These are phyloP conservation scores for Petromus typicus DNA, from an alignment of 2,113 vertebrate species.

Conservation along the genomic window DNA sequence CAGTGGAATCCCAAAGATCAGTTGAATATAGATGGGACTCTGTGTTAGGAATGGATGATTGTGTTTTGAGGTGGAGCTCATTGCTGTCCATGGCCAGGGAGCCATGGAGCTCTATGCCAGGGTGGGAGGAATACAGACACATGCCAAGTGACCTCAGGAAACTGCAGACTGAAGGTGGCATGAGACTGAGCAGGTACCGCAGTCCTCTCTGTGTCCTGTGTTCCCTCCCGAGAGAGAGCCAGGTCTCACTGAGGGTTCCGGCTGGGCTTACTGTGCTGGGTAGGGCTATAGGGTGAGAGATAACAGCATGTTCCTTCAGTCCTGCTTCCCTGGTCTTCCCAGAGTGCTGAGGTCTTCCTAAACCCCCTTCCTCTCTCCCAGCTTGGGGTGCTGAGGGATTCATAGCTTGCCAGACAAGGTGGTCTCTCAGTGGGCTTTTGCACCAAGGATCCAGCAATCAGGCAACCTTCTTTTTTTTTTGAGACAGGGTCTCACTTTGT, in stretches of 20 bases:
- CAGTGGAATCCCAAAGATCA: not conserved
- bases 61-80: not conserved
- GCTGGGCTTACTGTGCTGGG: not conserved
- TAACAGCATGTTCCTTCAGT: not conserved
- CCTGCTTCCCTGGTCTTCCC: not conserved
- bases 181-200: not conserved
- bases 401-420: not conserved
- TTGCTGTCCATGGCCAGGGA: not conserved
- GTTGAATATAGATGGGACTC: no score
- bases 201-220: not conserved
- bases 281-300: not conserved
- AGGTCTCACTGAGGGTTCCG: not conserved
- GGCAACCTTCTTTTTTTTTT: no score
- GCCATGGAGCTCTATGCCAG: not conserved
- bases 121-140: not conserved
- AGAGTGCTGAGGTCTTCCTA: not conserved
- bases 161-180: not conserved
- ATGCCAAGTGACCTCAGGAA: not conserved
- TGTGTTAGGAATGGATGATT: not conserved
- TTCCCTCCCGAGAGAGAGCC: not conserved
- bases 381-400: rapidly evolving
- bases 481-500: no score
- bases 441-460: not conserved
- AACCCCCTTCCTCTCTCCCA: rapidly evolving
- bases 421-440: not conserved